A percentile compares a stretch with the other conserved stretches of the same genome.
These are phyloP conservation scores for Corythornis cristatus DNA, from an alignment of 2,113 vertebrate genomes.

Conservation along the genomic window DNA sequence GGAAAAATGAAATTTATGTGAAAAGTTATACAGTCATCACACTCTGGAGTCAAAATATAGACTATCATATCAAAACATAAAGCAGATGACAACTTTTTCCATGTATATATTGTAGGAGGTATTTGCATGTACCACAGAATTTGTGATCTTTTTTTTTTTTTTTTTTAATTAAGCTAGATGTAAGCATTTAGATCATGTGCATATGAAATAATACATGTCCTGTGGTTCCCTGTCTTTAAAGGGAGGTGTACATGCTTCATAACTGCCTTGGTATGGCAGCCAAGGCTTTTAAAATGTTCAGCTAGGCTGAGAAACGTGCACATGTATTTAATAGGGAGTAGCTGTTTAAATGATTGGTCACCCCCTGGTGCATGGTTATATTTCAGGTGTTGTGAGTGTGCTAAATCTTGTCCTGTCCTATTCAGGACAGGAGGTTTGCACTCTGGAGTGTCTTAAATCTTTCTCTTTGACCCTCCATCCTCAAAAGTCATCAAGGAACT, in stretches of 20 bases:
- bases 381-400: slow-evolving; percentile 61
- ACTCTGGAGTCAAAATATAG: slow-evolving; percentile 77
- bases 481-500: background rate
- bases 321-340: slow-evolving; percentile 63
- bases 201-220: slow-evolving; percentile 37
- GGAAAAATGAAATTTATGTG: slow-evolving; percentile 78
- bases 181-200: slow-evolving; percentile 62
- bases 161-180: background rate
- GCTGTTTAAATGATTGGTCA: slow-evolving; percentile 65
- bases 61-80: slow-evolving; percentile 71
- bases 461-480: background rate
- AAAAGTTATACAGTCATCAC: slow-evolving; percentile 76
- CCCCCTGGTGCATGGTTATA: slow-evolving; percentile 14
- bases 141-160: no score
- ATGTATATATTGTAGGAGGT: slow-evolving; percentile 21
- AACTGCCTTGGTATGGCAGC: background rate
- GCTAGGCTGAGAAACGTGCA: slow-evolving; percentile 45
- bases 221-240: slow-evolving; percentile 53
- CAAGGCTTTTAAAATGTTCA: slow-evolving; percentile 28
- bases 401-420: slow-evolving; percentile 51
- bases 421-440: slow-evolving; percentile 11
- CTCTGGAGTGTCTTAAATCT: slow-evolving; percentile 35
- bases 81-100: slow-evolving; percentile 48
- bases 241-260: slow-evolving; percentile 21
- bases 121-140: slow-evolving; percentile 46